phyloP scores from a whole-genome alignment of 2,113 vertebrate species.

The Illadopsis cleaveri region DNA sequence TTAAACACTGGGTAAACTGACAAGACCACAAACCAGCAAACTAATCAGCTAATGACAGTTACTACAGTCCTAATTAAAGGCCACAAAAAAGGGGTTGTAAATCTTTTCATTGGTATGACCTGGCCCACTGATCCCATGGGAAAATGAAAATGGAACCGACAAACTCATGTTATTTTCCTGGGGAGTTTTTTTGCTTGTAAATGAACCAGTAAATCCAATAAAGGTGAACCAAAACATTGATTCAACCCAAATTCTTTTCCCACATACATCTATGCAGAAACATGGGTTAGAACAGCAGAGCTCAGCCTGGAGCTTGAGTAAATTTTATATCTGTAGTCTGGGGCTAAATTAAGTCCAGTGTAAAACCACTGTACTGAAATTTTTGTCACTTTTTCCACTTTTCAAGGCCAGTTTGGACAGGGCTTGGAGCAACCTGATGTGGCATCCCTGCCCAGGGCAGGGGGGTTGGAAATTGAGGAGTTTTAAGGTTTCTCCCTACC shows the following conservation, averaged over 20 bases:
- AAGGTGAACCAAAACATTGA: neutral
- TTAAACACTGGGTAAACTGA: neutral
- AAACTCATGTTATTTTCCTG: neutral
- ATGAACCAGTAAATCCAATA: neutral
- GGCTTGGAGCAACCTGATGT: neutral
- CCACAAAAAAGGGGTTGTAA: slow-evolving; percentile 27
- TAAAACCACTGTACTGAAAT: neutral
- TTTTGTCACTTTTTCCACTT: neutral
- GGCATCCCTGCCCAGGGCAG: neutral
- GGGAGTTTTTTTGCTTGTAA: neutral
- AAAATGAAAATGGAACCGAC: neutral
- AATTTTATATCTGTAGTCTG: neutral
- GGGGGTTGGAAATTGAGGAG: neutral
- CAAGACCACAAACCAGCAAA: neutral
- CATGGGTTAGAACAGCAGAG: neutral
- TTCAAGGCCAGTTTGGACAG: neutral
- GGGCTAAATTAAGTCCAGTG: neutral
- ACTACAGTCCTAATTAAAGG: slow-evolving; percentile 19
- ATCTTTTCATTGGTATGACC: neutral
- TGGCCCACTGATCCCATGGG: neutral
- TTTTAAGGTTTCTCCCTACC: neutral
- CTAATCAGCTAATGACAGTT: neutral
- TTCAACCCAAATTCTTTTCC: neutral
- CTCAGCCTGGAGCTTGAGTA: neutral
- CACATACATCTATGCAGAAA: neutral